phyloP scores from a whole-genome alignment of 2,113 vertebrate genomes.

The Ceyx cyanopectus region DNA sequence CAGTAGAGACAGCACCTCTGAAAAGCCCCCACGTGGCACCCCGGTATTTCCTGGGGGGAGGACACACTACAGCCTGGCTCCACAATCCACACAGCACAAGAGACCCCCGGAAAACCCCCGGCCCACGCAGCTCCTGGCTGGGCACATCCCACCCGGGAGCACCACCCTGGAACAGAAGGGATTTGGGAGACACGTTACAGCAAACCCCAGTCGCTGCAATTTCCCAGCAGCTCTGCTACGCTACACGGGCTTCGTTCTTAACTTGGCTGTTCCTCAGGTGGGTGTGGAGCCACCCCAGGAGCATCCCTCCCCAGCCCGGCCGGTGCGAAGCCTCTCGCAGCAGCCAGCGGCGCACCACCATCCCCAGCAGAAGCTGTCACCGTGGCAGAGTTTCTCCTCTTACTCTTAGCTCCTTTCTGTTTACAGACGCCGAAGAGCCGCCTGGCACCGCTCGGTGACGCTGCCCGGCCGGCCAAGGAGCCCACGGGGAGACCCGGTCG shows the following conservation, averaged over 20 bases:
- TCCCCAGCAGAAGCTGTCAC: fast-evolving
- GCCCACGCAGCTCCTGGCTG: neutral
- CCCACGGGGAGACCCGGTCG: neutral
- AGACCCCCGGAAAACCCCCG: fast-evolving
- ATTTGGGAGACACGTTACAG: fast-evolving
- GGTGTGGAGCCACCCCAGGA: fast-evolving
- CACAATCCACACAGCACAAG: fast-evolving
- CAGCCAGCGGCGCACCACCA: neutral
- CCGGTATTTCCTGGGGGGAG: fast-evolving
- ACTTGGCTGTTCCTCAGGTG: fast-evolving
- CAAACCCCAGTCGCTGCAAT: neutral
- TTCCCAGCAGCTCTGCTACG: fast-evolving
- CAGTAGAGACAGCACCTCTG: fast-evolving
- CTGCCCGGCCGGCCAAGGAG: fast-evolving
- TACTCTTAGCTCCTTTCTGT: neutral
- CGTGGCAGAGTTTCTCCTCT: fast-evolving
- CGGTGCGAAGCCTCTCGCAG: neutral
- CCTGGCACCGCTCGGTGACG: fast-evolving
- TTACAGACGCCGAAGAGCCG: neutral
- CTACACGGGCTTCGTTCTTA: fast-evolving
- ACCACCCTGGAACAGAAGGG: fast-evolving
- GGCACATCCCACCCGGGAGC: too few relatives aligned
- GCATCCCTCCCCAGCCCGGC: neutral
- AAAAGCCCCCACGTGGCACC: fast-evolving
- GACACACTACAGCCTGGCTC: fast-evolving